Evolutionary conservation across 2,888 invertebrate species (phyloP), one percentile per base, ranked within the genome.

Genomic region (Priocnemis perturbator): DNA sequence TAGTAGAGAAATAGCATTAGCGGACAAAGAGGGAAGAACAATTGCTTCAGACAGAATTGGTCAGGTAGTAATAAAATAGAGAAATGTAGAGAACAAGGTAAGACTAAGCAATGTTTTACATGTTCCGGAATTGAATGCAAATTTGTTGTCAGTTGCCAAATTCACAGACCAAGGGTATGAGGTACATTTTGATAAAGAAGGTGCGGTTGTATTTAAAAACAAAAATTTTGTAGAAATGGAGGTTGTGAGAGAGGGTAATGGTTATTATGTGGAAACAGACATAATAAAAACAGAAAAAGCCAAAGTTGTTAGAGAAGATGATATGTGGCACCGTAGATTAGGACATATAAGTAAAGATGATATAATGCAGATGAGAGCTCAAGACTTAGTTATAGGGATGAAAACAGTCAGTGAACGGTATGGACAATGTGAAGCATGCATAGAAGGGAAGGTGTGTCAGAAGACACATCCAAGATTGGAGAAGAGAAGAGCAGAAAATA

Each of bases 51-150:
- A 48, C 3, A 56, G 62, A 0, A 48, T n/a, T 45, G 59, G 48
- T 7, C 26, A 62, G 30, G 14, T 71, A 3, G 19, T 55, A 0
- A 15, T 64, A 0, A 26, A 26, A 7, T 7, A 26, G 7, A 26
- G 26, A 4, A 7, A 26, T 26, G 26, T 26, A 26, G 7, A 55
- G 15, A 23, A 21, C 14, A 71, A 14, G 17, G 2, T 67, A 9
- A 56, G 64, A 30, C 15, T 71, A 2, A 59, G 56, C 45, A 60
- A 68, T 60, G 62, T 68, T 5, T 30, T 65, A n/a, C 37, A 11
- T 11, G 65, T 68, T 0, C 65, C 62, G 0, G 59, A 62, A 11
- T 19, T 71, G n/a, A 68, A 56, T n/a, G 37, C 62, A 11, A 71
- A 68, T 52, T 21, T 68, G 0, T 20, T 65, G 2, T 71, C 62